These are phyloP conservation scores for Pollicipes pollicipes DNA, from an alignment of 1,140 invertebrate genomes.

Conservation along the genomic window DNA sequence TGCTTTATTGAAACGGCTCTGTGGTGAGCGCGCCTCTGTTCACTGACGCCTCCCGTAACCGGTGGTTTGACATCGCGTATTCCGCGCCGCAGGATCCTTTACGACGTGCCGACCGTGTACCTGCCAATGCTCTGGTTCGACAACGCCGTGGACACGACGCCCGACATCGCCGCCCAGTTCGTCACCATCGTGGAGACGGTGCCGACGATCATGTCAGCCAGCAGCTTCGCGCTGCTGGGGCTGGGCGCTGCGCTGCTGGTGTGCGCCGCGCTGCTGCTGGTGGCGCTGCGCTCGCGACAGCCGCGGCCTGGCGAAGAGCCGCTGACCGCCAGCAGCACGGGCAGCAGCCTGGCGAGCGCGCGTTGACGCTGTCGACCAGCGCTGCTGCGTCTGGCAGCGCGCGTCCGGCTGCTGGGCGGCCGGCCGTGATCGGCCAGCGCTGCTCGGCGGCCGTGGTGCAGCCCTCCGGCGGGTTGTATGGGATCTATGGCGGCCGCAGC, in stretches of 20 bases:
- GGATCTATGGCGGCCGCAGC: too few relatives aligned
- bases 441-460: too few relatives aligned
- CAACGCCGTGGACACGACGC: conserved; percentile 11
- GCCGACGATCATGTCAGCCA: conserved; percentile 10
- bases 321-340: conserved; percentile 50
- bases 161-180: conserved; percentile 11
- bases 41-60: too few relatives aligned
- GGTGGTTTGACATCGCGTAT: too few relatives aligned
- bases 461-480: too few relatives aligned
- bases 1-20: too few relatives aligned
- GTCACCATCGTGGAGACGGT: background rate
- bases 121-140: conserved; percentile 16
- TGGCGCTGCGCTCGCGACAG: conserved; percentile 48
- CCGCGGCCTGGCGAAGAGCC: conserved; percentile 53
- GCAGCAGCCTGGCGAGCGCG: conserved; percentile 37
- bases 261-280: conserved; percentile 79
- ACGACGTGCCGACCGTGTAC: conserved; percentile 10
- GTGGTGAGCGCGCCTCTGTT: too few relatives aligned
- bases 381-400: too few relatives aligned
- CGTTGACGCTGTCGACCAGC: too few relatives aligned
- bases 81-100: too few relatives aligned
- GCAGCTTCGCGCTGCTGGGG: conserved; percentile 12
- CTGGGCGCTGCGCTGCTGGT: conserved; percentile 27
- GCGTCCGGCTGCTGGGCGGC: too few relatives aligned
- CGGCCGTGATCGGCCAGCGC: too few relatives aligned